Conservation (phyloP, 2,113 vertebrate genomes). For the Cyanocitta stelleri region DNA sequence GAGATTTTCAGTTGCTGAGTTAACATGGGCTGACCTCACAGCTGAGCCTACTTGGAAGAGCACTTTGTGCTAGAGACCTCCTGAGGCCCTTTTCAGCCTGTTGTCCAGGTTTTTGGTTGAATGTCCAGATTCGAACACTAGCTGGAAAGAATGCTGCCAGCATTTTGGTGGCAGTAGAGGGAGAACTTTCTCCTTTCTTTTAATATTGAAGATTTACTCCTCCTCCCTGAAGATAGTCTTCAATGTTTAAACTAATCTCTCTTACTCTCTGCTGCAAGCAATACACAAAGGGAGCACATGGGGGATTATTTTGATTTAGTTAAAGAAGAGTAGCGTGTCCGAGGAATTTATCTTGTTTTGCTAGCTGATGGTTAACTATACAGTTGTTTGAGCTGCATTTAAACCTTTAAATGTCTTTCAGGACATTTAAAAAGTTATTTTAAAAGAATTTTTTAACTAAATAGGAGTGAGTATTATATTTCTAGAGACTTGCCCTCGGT, state of each 20-base stretch:
- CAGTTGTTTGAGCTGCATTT: not conserved
- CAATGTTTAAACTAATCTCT: not conserved
- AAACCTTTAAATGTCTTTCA: not conserved
- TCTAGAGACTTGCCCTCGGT: not conserved
- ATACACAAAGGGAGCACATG: not conserved
- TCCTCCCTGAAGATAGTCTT: not conserved
- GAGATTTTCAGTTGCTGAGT: not conserved
- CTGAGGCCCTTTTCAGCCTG: not conserved
- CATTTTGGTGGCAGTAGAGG: not conserved
- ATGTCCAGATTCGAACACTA: not conserved
- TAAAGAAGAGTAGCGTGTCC: not conserved
- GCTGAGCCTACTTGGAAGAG: not conserved
- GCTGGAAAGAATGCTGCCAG: not conserved
- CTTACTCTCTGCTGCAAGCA: not conserved
- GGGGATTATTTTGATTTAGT: not conserved
- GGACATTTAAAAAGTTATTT: not conserved
- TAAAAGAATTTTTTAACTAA: not conserved
- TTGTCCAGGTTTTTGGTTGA: not conserved
- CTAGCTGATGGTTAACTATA: not conserved
- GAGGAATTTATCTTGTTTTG: not conserved
- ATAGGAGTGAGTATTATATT: not conserved
- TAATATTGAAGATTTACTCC: not conserved
- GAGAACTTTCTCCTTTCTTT: not conserved
- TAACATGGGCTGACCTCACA: not conserved
- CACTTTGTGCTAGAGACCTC: not conserved